These are phyloP conservation scores for Podarcis raffonei DNA, from an alignment of 2,113 vertebrate species.

Conservation along the genomic window DNA sequence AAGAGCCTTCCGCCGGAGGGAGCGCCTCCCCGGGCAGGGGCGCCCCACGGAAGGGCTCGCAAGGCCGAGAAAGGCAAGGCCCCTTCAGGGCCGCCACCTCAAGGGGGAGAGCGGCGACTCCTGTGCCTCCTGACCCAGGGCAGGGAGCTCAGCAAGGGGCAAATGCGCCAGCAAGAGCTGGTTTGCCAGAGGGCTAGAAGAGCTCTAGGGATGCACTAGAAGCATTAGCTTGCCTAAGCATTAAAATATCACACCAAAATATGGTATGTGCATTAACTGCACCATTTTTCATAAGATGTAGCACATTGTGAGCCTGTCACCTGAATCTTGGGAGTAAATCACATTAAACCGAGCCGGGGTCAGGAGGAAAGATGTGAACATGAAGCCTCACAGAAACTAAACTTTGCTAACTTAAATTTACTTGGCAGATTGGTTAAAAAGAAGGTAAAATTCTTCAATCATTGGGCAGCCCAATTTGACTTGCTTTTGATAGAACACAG, in stretches of 20 bases:
- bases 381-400: not conserved
- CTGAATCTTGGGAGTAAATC: not conserved
- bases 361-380: not conserved
- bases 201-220: not conserved
- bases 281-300: not conserved
- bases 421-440: not conserved
- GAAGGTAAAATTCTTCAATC: not conserved
- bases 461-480: not conserved
- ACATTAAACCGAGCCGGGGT: no score
- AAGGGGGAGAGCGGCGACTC: no score
- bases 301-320: not conserved
- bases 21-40: no score
- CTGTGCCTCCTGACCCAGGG: no score
- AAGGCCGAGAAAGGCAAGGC: no score
- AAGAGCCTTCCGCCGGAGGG: no score
- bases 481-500: not conserved
- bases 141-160: no score
- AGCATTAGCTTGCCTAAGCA: not conserved
- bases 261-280: not conserved
- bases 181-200: not conserved
- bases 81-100: no score
- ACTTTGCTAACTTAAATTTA: not conserved
- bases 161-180: no score
- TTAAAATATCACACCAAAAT: not conserved
- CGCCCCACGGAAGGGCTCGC: no score